Evolutionary conservation across 1,140 invertebrate genomes (phyloP).

Genomic region (Himalopsyche phryganea): DNA sequence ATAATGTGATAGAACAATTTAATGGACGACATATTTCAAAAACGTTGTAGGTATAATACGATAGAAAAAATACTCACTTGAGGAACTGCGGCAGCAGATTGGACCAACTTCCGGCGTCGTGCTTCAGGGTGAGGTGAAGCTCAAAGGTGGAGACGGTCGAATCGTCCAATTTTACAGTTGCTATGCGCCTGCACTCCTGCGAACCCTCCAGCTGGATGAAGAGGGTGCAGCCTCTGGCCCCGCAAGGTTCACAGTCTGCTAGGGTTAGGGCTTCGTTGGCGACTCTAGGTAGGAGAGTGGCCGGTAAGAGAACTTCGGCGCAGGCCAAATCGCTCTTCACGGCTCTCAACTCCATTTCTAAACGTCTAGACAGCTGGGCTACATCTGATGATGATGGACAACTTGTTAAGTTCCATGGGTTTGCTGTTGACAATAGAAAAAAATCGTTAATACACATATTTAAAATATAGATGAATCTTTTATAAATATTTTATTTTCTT

Average conservation of each 20-base stretch:
- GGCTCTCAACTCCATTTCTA: conserved; percentile 71
- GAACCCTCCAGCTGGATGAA: conserved; percentile 72
- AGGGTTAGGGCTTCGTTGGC: conserved; percentile 71
- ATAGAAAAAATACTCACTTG: conserved; percentile 63
- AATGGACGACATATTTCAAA: background rate
- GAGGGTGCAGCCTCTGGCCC: conserved; percentile 71
- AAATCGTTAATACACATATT: too few relatives aligned
- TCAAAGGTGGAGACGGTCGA: conserved; percentile 82
- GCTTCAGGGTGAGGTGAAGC: conserved; percentile 77
- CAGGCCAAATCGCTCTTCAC: conserved; percentile 71
- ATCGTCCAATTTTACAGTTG: conserved; percentile 75
- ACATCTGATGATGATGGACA: conserved; percentile 39
- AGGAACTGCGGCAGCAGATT: conserved; percentile 78
- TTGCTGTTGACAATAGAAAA: conserved; percentile 17
- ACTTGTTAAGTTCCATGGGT: conserved; percentile 17
- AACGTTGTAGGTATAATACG: background rate
- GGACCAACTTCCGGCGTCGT: conserved; percentile 77
- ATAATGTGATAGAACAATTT: background rate
- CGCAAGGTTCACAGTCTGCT: conserved; percentile 82
- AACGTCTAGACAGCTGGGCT: conserved; percentile 63
- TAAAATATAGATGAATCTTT: too few relatives aligned
- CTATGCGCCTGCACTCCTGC: conserved; percentile 54
- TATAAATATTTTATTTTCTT: conserved; percentile 3
- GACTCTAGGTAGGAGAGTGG: conserved; percentile 70
- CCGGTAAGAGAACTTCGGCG: conserved; percentile 76